Evolutionary conservation across 2,797 vertebrate species (phyloP).

Genomic region (Propithecus perrieri): DNA sequence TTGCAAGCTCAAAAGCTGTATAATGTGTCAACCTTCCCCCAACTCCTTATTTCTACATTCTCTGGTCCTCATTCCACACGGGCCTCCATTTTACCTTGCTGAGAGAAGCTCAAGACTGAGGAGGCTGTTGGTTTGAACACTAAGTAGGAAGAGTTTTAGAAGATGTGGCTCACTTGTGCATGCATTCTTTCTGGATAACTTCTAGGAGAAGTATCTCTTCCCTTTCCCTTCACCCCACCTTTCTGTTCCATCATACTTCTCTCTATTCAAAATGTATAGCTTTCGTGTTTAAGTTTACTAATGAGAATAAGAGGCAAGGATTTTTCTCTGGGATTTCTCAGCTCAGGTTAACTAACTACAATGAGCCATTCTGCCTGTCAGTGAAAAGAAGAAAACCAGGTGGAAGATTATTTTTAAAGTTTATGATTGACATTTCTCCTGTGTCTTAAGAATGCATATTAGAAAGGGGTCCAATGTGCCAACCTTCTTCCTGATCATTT

Average conservation of each 20-base stretch:
- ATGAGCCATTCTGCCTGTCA: neutral
- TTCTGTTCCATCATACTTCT: neutral
- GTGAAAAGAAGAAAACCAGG: neutral
- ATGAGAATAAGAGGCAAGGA: neutral
- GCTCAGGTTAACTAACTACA: neutral
- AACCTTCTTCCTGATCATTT: neutral
- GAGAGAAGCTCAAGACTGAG: neutral
- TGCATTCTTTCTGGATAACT: neutral
- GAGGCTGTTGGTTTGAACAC: neutral
- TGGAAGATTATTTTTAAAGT: neutral
- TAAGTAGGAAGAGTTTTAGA: neutral
- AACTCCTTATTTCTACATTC: neutral
- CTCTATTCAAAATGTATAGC: neutral
- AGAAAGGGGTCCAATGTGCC: neutral
- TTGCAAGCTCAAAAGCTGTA: neutral
- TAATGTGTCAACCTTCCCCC: too few species aligned
- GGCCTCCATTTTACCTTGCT: neutral
- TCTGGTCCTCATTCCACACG: neutral
- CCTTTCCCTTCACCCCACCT: neutral
- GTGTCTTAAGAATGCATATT: neutral
- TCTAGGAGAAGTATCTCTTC: neutral
- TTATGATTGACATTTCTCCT: neutral
- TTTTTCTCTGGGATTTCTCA: constrained; percentile 19
- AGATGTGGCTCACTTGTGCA: neutral
- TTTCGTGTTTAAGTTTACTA: neutral